These are phyloP conservation scores for Dicrostonyx torquatus DNA, from an alignment of 2,797 vertebrate genomes.

Conservation along the genomic window DNA sequence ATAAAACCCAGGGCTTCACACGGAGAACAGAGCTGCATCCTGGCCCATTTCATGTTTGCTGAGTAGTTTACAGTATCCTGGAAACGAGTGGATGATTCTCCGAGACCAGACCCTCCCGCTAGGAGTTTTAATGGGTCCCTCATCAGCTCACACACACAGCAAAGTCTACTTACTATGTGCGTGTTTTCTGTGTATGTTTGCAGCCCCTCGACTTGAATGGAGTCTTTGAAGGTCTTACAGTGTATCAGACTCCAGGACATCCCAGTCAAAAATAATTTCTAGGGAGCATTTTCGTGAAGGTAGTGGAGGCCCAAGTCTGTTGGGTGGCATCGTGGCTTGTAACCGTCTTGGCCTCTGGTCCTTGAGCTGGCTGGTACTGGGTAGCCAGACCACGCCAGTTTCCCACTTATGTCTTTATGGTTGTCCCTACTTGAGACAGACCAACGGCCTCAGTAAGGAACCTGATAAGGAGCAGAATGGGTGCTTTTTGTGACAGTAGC, in stretches of 20 bases:
- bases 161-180: not conserved
- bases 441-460: not conserved
- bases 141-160: too few relatives aligned
- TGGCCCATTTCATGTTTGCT: not conserved
- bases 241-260: not conserved
- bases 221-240: not conserved
- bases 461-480: not conserved
- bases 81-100: not conserved
- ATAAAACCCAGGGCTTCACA: not conserved
- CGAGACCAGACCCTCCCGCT: not conserved
- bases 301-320: not conserved
- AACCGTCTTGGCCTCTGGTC: not conserved
- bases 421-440: not conserved
- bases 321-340: not conserved
- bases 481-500: not conserved
- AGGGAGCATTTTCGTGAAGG: not conserved
- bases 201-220: not conserved
- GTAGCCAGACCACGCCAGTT: not conserved
- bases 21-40: not conserved
- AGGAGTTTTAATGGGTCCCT: not conserved
- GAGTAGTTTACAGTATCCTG: not conserved
- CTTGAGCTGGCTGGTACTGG: not conserved
- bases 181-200: not conserved
- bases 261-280: not conserved
- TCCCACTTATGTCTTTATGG: not conserved